Evolutionary conservation across 2,888 invertebrate species (phyloP).

Genomic region (Mechanitis messenoides): DNA sequence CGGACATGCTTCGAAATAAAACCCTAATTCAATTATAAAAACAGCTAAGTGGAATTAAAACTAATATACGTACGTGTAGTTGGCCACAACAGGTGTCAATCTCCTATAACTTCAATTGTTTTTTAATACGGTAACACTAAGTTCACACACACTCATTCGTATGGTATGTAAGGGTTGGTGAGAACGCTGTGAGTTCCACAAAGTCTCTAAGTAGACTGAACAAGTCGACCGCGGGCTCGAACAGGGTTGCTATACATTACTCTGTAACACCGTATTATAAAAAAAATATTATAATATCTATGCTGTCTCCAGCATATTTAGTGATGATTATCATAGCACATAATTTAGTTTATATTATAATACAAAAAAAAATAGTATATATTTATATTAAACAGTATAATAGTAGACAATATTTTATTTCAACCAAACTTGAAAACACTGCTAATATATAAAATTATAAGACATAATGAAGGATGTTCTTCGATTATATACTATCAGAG

Average conservation of each 20-base stretch:
- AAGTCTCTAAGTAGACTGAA: constrained; percentile 59
- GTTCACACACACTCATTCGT: constrained; percentile 64
- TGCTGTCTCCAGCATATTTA: neutral
- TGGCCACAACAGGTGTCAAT: constrained; percentile 68
- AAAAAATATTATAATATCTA: neutral
- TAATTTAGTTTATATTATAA: too few species aligned
- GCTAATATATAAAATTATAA: too few species aligned
- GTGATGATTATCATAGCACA: neutral
- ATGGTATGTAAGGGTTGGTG: constrained; percentile 39
- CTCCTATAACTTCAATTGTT: constrained; percentile 60
- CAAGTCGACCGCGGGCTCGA: constrained; percentile 45
- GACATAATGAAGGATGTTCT: too few species aligned
- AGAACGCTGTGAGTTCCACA: constrained; percentile 37
- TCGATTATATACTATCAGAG: too few species aligned
- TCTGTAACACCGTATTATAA: constrained; percentile 13
- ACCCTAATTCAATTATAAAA: constrained; percentile 13
- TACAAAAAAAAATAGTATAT: too few species aligned
- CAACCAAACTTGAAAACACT: too few species aligned
- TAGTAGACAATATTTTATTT: too few species aligned
- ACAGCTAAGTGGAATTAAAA: constrained; percentile 27
- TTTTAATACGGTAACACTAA: constrained; percentile 45
- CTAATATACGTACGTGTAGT: constrained; percentile 40
- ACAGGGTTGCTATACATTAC: constrained; percentile 50
- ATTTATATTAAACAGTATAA: too few species aligned
- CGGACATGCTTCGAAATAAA: constrained; percentile 20